A percentile compares a stretch with the other conserved stretches of the same genome.
These are phyloP conservation scores for Callopanchax toddi DNA, from an alignment of 2,113 vertebrate genomes.

Conservation along the genomic window DNA sequence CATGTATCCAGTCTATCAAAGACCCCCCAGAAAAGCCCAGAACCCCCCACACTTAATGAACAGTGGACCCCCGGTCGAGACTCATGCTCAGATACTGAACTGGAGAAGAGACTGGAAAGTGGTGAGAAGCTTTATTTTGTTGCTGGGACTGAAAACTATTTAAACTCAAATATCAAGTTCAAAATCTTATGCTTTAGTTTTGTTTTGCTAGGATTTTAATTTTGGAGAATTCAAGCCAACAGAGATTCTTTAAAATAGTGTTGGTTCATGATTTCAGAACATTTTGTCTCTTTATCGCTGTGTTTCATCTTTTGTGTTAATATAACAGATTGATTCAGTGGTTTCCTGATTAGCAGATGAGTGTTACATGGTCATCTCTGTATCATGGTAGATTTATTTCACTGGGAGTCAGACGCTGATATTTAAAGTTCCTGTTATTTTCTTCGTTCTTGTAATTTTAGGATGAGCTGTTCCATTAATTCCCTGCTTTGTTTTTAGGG, in stretches of 20 bases:
- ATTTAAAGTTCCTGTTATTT: not conserved
- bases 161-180: not conserved
- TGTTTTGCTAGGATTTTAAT: no score
- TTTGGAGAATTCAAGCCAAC: no score
- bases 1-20: constrained; percentile 53
- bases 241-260: not conserved
- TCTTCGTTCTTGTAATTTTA: constrained; percentile 7
- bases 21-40: constrained; percentile 65
- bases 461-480: constrained; percentile 4
- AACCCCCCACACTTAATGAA: constrained; percentile 58
- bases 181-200: no score
- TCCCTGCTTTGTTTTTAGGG: constrained; percentile 73
- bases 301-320: no score
- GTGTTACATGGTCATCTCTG: no score
- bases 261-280: not conserved
- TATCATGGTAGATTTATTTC: not conserved
- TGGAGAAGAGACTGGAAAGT: constrained; percentile 82
- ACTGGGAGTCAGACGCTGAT: not conserved
- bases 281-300: not conserved
- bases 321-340: no score
- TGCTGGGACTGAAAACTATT: not conserved
- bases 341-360: not conserved
- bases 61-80: constrained; percentile 56
- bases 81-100: constrained; percentile 77
- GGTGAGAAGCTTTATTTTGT: constrained; percentile 72